Conservation (phyloP, 2,888 invertebrate species). For the Macrophya alboannulata region DNA sequence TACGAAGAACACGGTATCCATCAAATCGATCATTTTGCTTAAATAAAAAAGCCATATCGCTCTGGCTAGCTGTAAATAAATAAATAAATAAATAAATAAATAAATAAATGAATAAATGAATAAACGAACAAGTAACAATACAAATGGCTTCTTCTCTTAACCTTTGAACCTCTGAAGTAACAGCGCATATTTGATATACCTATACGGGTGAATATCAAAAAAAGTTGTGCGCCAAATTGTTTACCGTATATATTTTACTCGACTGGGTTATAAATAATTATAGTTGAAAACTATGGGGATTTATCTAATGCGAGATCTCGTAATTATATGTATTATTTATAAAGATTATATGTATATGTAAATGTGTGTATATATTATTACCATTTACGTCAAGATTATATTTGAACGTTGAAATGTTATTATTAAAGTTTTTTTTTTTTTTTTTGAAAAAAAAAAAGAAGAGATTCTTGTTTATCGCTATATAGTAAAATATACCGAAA, state of each 20-base stretch:
- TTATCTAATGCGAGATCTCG: neutral
- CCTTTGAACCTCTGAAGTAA: neutral
- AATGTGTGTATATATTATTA: neutral
- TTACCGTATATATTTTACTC: neutral
- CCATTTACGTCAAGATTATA: neutral
- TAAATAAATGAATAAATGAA: neutral
- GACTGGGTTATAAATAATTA: neutral
- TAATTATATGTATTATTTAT: conserved; percentile 4
- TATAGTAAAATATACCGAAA: neutral
- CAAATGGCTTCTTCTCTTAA: conserved; percentile 1
- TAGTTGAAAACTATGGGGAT: neutral
- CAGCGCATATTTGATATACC: neutral
- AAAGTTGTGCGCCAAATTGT: neutral
- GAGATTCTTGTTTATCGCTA: conserved; percentile 1
- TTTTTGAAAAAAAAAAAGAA: neutral
- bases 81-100: neutral
- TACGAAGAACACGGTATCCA: conserved; percentile 93
- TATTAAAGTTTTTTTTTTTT: neutral
- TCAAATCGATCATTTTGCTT: conserved; percentile 87
- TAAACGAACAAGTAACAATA: neutral
- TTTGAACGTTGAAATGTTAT: neutral
- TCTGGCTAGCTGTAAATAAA: conserved; percentile 43
- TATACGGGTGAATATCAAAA: neutral
- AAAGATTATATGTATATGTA: neutral
- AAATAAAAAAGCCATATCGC: conserved; percentile 83